Percentiles rank a stretch among this genome's conserved stretches.
Conservation (phyloP, 2,797 vertebrate genomes). For the Bryconaethiops microstoma region DNA sequence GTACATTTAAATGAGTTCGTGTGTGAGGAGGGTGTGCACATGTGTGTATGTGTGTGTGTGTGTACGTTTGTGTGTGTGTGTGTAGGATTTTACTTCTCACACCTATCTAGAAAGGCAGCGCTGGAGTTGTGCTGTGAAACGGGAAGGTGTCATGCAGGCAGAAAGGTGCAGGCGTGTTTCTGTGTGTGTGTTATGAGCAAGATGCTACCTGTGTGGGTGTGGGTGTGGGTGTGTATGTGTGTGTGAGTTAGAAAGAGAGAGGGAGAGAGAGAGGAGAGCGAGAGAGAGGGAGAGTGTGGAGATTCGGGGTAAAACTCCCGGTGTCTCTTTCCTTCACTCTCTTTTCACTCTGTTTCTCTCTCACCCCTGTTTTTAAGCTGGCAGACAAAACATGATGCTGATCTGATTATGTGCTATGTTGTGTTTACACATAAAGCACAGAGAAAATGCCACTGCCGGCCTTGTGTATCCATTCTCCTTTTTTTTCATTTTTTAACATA, state of each 20-base stretch:
- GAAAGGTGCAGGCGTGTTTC: slow-evolving; percentile 56
- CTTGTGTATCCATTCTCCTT: too few species aligned
- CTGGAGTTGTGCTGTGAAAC: slow-evolving; percentile 70
- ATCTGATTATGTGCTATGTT: slow-evolving; percentile 24
- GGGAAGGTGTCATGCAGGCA: slow-evolving; percentile 70
- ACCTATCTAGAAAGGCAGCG: slow-evolving; percentile 69
- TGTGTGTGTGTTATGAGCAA: slow-evolving; percentile 41
- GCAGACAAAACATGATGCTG: not conserved
- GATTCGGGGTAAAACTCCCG: slow-evolving; percentile 47
- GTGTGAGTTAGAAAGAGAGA: not conserved
- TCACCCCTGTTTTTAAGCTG: slow-evolving; percentile 16
- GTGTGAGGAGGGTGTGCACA: slow-evolving; percentile 18
- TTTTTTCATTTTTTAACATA: too few species aligned
- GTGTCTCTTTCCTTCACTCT: slow-evolving; percentile 30
- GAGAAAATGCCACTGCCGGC: too few species aligned
- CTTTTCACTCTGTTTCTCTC: slow-evolving; percentile 11
- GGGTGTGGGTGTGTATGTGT: slow-evolving; percentile 39
- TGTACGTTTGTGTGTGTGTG: slow-evolving; percentile 17
- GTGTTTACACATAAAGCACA: not conserved
- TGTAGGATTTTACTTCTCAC: slow-evolving; percentile 69
- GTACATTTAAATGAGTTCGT: slow-evolving; percentile 2
- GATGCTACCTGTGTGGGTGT: slow-evolving; percentile 40
- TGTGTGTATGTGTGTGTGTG: slow-evolving; percentile 27
- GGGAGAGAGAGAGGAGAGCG: not conserved
- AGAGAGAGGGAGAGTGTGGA: slow-evolving; percentile 25